Conservation (phyloP, 2,888 invertebrate genomes). For the Morpho achilles region DNA sequence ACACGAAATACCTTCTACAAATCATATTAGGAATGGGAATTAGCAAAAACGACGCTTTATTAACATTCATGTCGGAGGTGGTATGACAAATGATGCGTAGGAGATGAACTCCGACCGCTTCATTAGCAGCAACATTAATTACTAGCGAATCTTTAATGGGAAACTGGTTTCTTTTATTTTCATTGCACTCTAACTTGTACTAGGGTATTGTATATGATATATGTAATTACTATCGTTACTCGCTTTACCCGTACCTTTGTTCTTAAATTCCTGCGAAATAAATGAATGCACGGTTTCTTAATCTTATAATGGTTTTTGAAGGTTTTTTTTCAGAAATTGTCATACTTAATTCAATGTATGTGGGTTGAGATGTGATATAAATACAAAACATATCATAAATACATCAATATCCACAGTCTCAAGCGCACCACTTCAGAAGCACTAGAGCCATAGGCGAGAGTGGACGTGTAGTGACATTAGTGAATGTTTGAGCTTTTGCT, state of each 20-base stretch:
- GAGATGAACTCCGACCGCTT: conserved; percentile 61
- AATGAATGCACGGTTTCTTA: neutral
- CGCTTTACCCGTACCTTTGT: neutral
- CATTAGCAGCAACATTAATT: conserved; percentile 71
- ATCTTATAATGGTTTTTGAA: no score
- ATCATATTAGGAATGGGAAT: conserved; percentile 24
- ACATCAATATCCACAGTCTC: no score
- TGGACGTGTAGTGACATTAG: no score
- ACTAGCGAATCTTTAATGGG: conserved; percentile 64
- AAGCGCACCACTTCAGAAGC: no score
- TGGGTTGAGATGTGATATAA: no score
- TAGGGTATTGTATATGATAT: conserved; percentile 19
- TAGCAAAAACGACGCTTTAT: conserved; percentile 42
- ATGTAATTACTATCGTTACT: conserved; percentile 18
- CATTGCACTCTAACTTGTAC: conserved; percentile 27
- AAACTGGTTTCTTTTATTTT: conserved; percentile 48
- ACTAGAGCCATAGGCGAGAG: no score
- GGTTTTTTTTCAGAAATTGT: no score
- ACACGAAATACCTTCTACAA: conserved; percentile 16
- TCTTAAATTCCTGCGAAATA: neutral
- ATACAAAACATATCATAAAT: no score
- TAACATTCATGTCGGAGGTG: conserved; percentile 60
- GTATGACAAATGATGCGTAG: conserved; percentile 73
- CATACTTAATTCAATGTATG: no score
- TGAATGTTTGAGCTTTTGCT: no score